Base-by-base conservation (phyloP, 2,797 vertebrate genomes). In the Paedocypris micromegethes region DNA sequence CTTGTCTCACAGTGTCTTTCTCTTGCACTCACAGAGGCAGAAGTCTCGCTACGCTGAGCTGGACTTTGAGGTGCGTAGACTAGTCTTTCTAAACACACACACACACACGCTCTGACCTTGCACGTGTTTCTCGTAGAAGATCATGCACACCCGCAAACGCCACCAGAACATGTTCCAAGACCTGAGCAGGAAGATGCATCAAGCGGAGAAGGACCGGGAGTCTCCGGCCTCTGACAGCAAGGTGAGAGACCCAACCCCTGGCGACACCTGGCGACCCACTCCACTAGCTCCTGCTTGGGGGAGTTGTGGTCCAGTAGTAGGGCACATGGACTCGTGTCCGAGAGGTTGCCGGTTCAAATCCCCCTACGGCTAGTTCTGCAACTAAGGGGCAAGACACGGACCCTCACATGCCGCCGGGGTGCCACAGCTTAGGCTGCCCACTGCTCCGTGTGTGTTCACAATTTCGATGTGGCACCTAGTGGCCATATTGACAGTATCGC, bases 121-220 rank as follows among this genome's bases (percentile, higher is more conserved):
- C 9, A 5, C 9, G 53, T 51, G 5, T 58, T 64, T 61, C 50
- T 81, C 82, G 6, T 72, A 98, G 97, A 99, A 98, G 89, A 97
- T 98, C 81, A 99, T 98, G 97, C 97, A 98, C 89, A 99, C 97
- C 3, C 91, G 96, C 80, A 99, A 99, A 83, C 93, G 96, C 72
- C 97, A 99, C 86, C 97, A 98, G 85, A 97, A 99, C 90, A 97
- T 99, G 97, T 98, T 99, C 85, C 96, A 98, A 85, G 97, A 99
- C 83, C 89, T 98, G 51, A 99, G 96, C 88, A 93, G 95, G 85
- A 99, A 96, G 83, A 80, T 98, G 70, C 97, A 99, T 86, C 94
- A 96, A 0, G 88, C 92, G 55, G 94, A 96, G 60, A 97, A 96
- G 82, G 96, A 98, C 77, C 92, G 96, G 82, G 96, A 98, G 54